Percentiles rank a stretch among this genome's conserved stretches.
Conservation (phyloP, 1,140 invertebrate species). For the Drosophila carrolli region DNA sequence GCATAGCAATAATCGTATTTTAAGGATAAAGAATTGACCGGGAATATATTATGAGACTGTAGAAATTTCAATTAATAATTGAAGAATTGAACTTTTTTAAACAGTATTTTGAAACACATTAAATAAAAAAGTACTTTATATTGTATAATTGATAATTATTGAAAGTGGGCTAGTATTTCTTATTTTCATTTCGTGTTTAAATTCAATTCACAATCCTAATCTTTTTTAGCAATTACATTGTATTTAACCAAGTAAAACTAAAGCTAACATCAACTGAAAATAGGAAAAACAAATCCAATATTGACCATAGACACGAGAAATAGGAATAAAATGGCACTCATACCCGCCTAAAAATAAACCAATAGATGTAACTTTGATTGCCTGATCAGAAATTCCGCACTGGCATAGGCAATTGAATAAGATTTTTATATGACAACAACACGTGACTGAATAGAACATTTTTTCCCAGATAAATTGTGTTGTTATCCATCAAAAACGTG, state of each 20-base stretch:
- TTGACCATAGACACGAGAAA: conserved; percentile 4
- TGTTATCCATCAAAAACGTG: conserved; percentile 52
- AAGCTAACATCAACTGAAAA: background rate
- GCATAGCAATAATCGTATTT: conserved; percentile 34
- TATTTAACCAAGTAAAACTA: conserved; percentile 6
- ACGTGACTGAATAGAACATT: conserved; percentile 40
- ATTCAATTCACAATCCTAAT: background rate
- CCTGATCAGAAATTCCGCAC: conserved; percentile 47
- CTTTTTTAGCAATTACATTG: background rate
- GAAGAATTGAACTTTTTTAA: background rate
- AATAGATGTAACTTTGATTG: conserved; percentile 23
- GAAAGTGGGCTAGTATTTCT: no score
- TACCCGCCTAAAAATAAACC: background rate
- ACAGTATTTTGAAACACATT: background rate
- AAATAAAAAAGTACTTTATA: background rate
- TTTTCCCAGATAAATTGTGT: conserved; percentile 32
- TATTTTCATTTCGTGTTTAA: background rate
- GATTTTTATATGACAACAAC: conserved; percentile 59
- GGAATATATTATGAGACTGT: background rate
- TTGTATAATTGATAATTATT: no score
- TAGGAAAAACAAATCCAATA: conserved; percentile 14
- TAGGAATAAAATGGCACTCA: conserved; percentile 5
- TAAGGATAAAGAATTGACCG: conserved; percentile 30
- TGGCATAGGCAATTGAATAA: conserved; percentile 42
- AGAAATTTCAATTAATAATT: conserved; percentile 8